Conservation (phyloP, 2,113 vertebrate species). For the Scolopax mira region DNA sequence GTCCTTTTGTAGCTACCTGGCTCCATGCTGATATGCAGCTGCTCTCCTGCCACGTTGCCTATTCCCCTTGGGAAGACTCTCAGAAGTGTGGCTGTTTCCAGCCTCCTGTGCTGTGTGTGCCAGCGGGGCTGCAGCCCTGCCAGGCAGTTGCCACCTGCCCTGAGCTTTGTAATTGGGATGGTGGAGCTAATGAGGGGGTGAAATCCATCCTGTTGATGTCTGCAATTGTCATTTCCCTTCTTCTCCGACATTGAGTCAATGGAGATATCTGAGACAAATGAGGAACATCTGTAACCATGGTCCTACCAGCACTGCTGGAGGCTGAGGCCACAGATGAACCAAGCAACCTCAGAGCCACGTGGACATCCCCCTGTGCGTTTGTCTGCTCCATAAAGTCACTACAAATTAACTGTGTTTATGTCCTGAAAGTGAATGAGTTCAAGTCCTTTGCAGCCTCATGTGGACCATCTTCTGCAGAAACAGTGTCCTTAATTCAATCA, state of each 20-base stretch:
- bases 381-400: neutral
- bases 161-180: neutral
- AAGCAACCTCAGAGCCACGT: neutral
- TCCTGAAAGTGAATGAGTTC: neutral
- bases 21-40: neutral
- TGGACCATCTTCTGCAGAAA: neutral
- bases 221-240: neutral
- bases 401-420: neutral
- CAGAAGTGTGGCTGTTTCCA: neutral
- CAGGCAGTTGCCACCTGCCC: neutral
- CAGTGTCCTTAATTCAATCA: neutral
- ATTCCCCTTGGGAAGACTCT: neutral
- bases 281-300: rapidly evolving
- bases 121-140: neutral
- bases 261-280: neutral
- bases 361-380: rapidly evolving
- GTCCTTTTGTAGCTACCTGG: neutral
- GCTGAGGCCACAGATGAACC: neutral
- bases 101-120: neutral
- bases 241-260: neutral
- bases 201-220: neutral
- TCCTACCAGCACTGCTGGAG: neutral
- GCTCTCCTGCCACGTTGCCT: neutral
- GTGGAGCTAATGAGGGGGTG: neutral
- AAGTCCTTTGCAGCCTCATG: neutral